Evolutionary conservation across 1,140 invertebrate genomes (phyloP), one percentile per base, ranked within the genome.

Genomic region (Telenomus remus): DNA sequence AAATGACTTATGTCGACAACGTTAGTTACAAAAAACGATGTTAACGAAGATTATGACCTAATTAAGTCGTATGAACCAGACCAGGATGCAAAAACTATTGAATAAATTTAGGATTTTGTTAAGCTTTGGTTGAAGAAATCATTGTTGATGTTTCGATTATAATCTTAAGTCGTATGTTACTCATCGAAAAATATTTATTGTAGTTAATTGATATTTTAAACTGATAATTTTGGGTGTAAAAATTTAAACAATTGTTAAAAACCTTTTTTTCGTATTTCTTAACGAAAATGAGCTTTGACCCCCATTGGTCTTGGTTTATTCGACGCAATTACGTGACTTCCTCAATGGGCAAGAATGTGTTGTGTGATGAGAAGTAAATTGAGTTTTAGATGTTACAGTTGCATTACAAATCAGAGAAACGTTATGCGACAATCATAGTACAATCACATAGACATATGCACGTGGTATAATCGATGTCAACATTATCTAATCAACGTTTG

Each of bases 361-460:
- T 27, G 37, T 66, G 57, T 55, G 46, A 51, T 44, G 60, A 63
- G 61, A 66, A 47, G 63, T 54, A 72, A 43, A 44, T 68, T 68
- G 69, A 55, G 44, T 57, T 64, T 72, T 72, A 47, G 14, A 56
- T 47, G 54, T 61, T 71, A 72, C 13, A 54, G 75, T 72, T 77
- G 68, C 68, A 70, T 78, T 72, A 68, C 76, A 69, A n/a, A 69
- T 34, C 46, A 42, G 60, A 61, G 65, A 66, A 78, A 68, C 70
- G 65, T 73, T 69, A 78, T 64, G 70, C 69, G 76, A 73, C 76
- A 78, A 78, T 78, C 69, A 78, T 70, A 70, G 75, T 78, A 78
- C 75, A 73, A 73, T 78, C 75, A 69, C 63, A 44, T 63, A 66
- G 39, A 68, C 56, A 65, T 57, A 76, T 73, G 69, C 64, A 78